Percentiles rank a stretch among this genome's conserved stretches.
Conservation (phyloP, 2,888 invertebrate species). For the Epistrophe eligans region DNA sequence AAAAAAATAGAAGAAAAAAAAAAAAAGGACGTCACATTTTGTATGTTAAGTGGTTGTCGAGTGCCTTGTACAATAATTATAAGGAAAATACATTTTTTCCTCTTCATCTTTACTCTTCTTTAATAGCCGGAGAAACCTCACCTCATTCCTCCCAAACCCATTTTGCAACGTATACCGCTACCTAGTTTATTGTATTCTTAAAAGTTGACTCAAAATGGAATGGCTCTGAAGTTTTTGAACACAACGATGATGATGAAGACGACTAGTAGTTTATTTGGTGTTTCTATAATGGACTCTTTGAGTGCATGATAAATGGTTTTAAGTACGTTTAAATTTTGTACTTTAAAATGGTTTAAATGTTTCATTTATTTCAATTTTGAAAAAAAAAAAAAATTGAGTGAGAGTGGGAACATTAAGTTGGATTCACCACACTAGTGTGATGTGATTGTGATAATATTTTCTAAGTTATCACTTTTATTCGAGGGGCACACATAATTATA, state of each 20-base stretch:
- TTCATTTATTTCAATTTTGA: conserved; percentile 32
- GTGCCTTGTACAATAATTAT: conserved; percentile 74
- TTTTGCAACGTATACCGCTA: neutral
- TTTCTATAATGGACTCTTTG: conserved; percentile 58
- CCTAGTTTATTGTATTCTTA: conserved; percentile 20
- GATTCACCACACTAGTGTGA: neutral
- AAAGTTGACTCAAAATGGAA: conserved; percentile 36
- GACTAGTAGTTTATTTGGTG: conserved; percentile 47
- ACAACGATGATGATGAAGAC: conserved; percentile 6
- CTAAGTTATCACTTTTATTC: no score
- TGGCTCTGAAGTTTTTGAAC: conserved; percentile 39
- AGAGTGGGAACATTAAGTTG: neutral
- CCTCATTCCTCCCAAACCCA: neutral
- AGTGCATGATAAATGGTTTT: conserved; percentile 59
- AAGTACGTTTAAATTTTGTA: conserved; percentile 37
- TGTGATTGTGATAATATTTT: neutral
- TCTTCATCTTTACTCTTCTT: conserved; percentile 16
- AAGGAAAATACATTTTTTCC: conserved; percentile 42
- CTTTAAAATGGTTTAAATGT: conserved; percentile 15
- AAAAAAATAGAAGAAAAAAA: neutral
- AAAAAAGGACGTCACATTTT: conserved; percentile 68
- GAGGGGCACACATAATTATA: no score
- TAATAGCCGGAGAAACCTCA: neutral
- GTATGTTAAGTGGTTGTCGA: conserved; percentile 74
- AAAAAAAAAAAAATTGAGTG: neutral